Evolutionary conservation across 2,888 invertebrate species (phyloP), one percentile per base, ranked within the genome.

Genomic region (Phyto melanocephala): DNA sequence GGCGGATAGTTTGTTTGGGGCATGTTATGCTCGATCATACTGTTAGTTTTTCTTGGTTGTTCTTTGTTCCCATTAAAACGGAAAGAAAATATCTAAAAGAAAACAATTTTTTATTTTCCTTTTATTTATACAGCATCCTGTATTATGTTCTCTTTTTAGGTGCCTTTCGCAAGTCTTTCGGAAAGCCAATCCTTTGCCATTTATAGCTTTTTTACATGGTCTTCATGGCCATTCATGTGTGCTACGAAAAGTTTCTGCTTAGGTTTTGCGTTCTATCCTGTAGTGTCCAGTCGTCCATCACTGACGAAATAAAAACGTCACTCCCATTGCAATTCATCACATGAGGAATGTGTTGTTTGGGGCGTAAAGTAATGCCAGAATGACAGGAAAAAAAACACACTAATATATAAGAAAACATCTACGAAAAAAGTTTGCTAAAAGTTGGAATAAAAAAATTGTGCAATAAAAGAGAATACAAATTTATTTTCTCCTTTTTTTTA

Each of bases 281-380:
- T 74, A 42, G 58, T 65, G 54, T 84, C 80, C 80, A 70, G 83
- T 87, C 89, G 89, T 89, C 88, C 89, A 89, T 90, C 90, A 90
- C 89, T 86, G 79, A 40, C 54, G 88, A 89, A 89, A 89, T 90
- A 89, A 89, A 89, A 89, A 89, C 88, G 90, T 89, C 90, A 90
- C 89, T 89, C 89, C 89, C 89, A 89, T 88, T 88, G 89, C 89
- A 90, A 90, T 89, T 89, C 89, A 90, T 89, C 89, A 89, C 89
- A 88, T 87, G 89, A 89, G 88, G 89, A 89, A 89, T 89, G 89
- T 88, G 86, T 86, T 71, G 72, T 74, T 62, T 75, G 68, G 81
- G 81, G 74, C 78, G 74, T 78, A 75, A 65, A 81, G 65, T 63
- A 72, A 72, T 65, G 65, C 56, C 40, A 42, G 77, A 5, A 58